Conservation (phyloP, 2,113 vertebrate genomes). For the Carassius carassius region DNA sequence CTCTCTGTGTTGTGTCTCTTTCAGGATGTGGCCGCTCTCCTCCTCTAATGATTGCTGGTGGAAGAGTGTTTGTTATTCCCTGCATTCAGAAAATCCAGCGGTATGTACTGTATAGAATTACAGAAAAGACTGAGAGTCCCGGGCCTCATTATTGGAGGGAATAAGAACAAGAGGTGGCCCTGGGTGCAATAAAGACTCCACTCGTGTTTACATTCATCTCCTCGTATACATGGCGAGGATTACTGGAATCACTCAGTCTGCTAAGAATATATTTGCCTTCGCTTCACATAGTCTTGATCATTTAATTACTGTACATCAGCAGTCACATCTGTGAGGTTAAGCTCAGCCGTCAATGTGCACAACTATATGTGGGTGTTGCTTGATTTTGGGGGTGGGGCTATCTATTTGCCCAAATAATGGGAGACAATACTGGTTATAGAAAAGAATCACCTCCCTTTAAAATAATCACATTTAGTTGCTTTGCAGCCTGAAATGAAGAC, state of each 20-base stretch:
- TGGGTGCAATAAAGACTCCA: not conserved
- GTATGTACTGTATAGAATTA: constrained; percentile 67
- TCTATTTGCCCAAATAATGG: not conserved
- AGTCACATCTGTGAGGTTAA: not conserved
- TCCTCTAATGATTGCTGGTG: constrained; percentile 89
- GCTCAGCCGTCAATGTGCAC: not conserved
- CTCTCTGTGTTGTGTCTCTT: not conserved
- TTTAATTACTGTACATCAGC: not conserved
- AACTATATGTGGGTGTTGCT: not conserved
- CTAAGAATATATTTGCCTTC: not conserved
- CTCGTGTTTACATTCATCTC: constrained; percentile 13
- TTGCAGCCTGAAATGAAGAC: too few species aligned
- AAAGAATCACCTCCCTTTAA: too few species aligned
- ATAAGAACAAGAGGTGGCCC: not conserved
- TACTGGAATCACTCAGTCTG: not conserved
- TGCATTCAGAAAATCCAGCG: constrained; percentile 90
- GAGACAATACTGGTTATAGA: not conserved
- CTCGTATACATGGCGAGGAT: not conserved
- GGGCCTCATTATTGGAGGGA: not conserved
- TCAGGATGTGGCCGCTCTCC: constrained; percentile 88
- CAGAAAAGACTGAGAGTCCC: not conserved
- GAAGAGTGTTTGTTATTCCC: constrained; percentile 88
- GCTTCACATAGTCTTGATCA: not conserved
- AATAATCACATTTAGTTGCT: too few species aligned
- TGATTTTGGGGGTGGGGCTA: not conserved